These are phyloP conservation scores for Azemiops feae DNA, from an alignment of 2,113 vertebrate genomes.

Conservation along the genomic window DNA sequence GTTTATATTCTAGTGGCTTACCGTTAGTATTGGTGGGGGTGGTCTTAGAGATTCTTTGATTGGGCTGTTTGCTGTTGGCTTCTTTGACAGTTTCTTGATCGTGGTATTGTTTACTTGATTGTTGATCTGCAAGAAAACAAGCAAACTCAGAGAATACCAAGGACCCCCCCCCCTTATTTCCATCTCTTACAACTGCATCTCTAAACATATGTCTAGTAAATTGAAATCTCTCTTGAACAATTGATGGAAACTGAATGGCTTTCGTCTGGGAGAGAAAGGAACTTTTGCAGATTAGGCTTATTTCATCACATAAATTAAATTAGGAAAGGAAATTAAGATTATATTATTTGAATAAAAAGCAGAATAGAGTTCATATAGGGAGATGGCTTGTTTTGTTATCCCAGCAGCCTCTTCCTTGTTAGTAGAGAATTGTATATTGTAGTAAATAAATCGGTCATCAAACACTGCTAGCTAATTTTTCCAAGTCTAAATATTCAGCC, in stretches of 20 bases:
- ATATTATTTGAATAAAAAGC: no score
- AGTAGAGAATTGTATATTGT: no score
- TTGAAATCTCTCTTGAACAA: not conserved
- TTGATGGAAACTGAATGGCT: not conserved
- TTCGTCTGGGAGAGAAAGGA: not conserved
- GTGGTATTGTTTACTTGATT: no score
- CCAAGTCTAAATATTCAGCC: no score
- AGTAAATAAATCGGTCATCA: no score
- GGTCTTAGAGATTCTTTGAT: not conserved
- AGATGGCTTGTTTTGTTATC: no score
- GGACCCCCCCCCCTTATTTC: no score
- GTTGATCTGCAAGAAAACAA: no score
- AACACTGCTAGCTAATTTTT: no score
- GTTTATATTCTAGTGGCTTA: not conserved
- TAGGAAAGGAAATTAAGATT: not conserved
- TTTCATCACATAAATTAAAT: not conserved
- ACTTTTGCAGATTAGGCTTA: not conserved
- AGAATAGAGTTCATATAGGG: no score
- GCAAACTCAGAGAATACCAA: no score
- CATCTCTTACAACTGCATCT: not conserved
- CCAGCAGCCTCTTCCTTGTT: no score
- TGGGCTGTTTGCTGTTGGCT: not conserved
- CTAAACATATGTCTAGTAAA: not conserved
- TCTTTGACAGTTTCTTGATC: not conserved
- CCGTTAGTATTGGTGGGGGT: not conserved